Evolutionary conservation across 1,140 invertebrate genomes (phyloP).

Genomic region (Lucilia sericata): DNA sequence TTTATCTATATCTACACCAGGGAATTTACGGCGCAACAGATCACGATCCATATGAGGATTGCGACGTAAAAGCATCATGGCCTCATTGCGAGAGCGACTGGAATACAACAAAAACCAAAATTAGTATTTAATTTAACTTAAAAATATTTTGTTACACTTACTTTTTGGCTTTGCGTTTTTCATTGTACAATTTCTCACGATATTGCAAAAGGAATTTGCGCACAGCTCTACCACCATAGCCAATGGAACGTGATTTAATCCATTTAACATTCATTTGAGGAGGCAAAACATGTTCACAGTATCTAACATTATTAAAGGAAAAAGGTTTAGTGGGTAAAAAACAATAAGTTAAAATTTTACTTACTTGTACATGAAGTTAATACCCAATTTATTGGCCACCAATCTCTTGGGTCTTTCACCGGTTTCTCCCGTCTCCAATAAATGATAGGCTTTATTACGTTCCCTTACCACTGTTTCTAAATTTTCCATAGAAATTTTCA

Average conservation of each 20-base stretch:
- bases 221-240: conserved; percentile 71
- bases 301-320: conserved; percentile 58
- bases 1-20: conserved; percentile 80
- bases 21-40: conserved; percentile 79
- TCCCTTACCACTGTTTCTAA: conserved; percentile 92
- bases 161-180: conserved; percentile 71
- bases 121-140: not conserved
- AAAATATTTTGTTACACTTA: conserved; percentile 56
- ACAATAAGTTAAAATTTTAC: not conserved
- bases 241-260: conserved; percentile 69
- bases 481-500: conserved; percentile 94
- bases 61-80: conserved; percentile 76
- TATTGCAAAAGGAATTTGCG: conserved; percentile 75
- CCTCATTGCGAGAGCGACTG: conserved; percentile 75
- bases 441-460: conserved; percentile 90
- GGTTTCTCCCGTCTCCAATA: conserved; percentile 89
- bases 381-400: conserved; percentile 73
- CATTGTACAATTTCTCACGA: conserved; percentile 75
- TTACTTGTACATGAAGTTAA: conserved; percentile 68
- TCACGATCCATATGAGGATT: conserved; percentile 84
- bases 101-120: conserved; percentile 58
- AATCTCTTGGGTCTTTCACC: conserved; percentile 79
- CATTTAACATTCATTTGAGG: conserved; percentile 74
- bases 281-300: conserved; percentile 71
- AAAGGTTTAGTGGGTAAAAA: too few species aligned